Base-by-base conservation (phyloP, 2,888 invertebrate species). In the Megastigmus dorsalis region DNA sequence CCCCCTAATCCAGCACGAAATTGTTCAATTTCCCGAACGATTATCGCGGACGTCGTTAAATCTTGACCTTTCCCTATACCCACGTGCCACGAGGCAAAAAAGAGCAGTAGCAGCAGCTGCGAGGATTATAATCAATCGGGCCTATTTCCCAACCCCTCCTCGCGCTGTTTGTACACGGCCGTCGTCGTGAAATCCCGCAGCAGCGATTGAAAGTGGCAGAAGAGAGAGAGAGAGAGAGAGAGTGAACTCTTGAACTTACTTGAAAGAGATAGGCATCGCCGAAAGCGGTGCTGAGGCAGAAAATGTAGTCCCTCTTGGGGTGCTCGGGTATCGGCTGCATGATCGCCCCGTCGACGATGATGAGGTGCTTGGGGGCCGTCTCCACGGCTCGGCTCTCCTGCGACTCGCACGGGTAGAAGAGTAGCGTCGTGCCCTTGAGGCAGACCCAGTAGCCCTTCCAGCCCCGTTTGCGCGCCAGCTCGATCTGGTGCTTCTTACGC, bases 401-500 rank as follows among this genome's bases (percentile, higher is more conserved):
- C 50, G 96, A 96, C 89, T 97, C 97, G 89, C 97, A 97, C 2
- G 97, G 97, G 89, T 98, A 98, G 90, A 98, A 98, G 74, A 98
- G 92, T 74, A 98, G 90, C 55, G 97, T 97, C 75, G 97, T 98
- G 81, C 98, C 98, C 89, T 98, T 98, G 82, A 99, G 91, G 89
- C 97, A 98, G 67, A 98, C 98, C 98, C 98, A 98, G 89, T 98
- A 98, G 79, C 97, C 97, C 89, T 98, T 98, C 98, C 98, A 99
- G 80, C 97, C 97, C 52, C 98, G 93, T 88, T 97, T 97, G 73
- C 97, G 93, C 54, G 98, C 98, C 88, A 98, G 90, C 89, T 98
- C 98, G 87, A 98, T 95, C 90, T 97, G 97, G 90, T 97, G 96
- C 89, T 97, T 97, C 90, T 97, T 97, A 83, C 98, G 94, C 80